Evolutionary conservation across 1,140 invertebrate species (phyloP).

Genomic region (Steinernema khuongi): DNA sequence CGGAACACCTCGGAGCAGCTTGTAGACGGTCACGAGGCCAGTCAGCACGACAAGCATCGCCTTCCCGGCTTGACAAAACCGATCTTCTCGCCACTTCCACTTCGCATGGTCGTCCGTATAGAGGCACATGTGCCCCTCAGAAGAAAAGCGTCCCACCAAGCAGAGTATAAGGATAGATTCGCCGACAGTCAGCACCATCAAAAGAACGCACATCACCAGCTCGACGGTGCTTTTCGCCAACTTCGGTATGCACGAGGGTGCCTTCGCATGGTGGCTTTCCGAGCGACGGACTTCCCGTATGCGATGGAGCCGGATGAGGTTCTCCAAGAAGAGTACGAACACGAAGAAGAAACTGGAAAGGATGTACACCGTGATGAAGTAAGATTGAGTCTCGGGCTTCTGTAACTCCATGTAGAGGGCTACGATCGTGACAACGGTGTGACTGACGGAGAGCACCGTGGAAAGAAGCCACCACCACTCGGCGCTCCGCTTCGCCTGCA

Average conservation of each 20-base stretch:
- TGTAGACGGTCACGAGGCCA: not conserved
- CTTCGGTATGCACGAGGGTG: not conserved
- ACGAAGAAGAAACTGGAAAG: not conserved
- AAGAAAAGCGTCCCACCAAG: not conserved
- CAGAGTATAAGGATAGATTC: not conserved
- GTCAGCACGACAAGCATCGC: not conserved
- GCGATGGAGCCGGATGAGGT: not conserved
- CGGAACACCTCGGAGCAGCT: not conserved
- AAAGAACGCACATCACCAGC: not conserved
- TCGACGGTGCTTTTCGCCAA: not conserved
- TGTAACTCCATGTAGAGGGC: not conserved
- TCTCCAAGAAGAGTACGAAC: not conserved
- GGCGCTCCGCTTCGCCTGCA: not conserved
- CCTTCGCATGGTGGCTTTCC: not conserved
- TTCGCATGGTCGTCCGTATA: not conserved
- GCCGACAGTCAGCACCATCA: not conserved
- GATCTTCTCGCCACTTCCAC: not conserved
- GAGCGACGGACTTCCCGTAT: not conserved
- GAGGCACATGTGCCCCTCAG: not conserved
- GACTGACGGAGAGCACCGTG: not conserved
- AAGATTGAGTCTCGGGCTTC: not conserved
- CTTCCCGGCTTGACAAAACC: not conserved
- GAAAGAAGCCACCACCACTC: conserved; percentile 23
- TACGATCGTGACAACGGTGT: not conserved
- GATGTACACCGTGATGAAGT: not conserved